phyloP scores from a whole-genome alignment of 2,888 invertebrate species.

The Lymantria monacha region DNA sequence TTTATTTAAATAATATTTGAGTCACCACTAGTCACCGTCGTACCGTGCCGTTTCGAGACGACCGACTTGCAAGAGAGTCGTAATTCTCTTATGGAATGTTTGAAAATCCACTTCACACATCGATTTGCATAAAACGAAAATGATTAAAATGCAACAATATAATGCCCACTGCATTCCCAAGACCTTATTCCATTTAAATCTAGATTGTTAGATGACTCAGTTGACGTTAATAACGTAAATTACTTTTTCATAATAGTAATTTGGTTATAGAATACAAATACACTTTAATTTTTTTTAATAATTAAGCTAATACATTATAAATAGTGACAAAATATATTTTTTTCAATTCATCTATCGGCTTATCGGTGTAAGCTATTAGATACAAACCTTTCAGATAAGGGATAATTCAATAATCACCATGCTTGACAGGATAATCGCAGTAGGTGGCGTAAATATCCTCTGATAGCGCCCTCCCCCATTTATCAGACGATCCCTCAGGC shows the following conservation, averaged over 20 bases:
- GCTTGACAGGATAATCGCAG: no score
- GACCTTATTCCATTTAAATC: slow-evolving; percentile 51
- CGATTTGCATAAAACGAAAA: slow-evolving; percentile 67
- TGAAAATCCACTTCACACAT: slow-evolving; percentile 54
- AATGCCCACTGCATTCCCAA: slow-evolving; percentile 48
- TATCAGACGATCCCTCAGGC: no score
- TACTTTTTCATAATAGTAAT: neutral
- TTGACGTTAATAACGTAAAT: slow-evolving; percentile 29
- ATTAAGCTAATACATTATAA: no score
- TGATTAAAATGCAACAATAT: slow-evolving; percentile 60
- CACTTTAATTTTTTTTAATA: no score
- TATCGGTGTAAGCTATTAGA: no score
- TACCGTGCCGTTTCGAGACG: slow-evolving; percentile 49
- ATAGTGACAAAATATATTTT: no score
- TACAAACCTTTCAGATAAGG: no score
- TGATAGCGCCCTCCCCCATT: no score
- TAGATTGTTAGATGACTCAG: slow-evolving; percentile 40
- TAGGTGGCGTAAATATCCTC: no score
- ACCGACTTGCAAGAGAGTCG: slow-evolving; percentile 60
- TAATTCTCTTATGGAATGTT: slow-evolving; percentile 63
- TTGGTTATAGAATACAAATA: neutral
- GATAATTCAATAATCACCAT: no score
- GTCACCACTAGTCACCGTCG: slow-evolving; percentile 29
- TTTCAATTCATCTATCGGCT: no score
- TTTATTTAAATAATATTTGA: slow-evolving; percentile 36